Evolutionary conservation across 1,140 invertebrate species (phyloP).

Genomic region (Popillia japonica): DNA sequence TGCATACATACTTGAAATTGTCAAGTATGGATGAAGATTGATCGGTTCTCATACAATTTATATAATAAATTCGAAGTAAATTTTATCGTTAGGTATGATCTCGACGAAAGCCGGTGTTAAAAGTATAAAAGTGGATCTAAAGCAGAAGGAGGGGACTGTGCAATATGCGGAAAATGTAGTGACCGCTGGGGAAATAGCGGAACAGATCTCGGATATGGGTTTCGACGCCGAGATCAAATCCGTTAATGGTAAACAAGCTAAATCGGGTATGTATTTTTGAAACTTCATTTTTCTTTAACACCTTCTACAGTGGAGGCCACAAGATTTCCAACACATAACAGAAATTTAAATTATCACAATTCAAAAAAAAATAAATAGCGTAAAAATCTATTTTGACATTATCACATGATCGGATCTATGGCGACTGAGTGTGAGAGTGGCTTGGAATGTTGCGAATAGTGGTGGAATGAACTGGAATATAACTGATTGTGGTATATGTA

Average conservation of each 20-base stretch:
- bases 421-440: too few relatives aligned
- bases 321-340: not conserved
- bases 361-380: too few relatives aligned
- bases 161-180: constrained; percentile 62
- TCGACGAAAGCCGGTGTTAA: constrained; percentile 68
- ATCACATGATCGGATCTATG: too few relatives aligned
- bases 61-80: too few relatives aligned
- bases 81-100: constrained; percentile 62
- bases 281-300: not conserved
- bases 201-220: constrained; percentile 75
- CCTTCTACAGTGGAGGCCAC: not conserved
- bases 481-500: too few relatives aligned
- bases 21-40: too few relatives aligned
- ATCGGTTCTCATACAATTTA: too few relatives aligned
- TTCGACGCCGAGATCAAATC: constrained; percentile 69
- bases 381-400: too few relatives aligned
- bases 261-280: constrained; percentile 19
- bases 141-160: constrained; percentile 68
- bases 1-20: too few relatives aligned
- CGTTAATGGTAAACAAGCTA: constrained; percentile 54
- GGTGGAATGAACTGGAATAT: too few relatives aligned
- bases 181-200: constrained; percentile 66
- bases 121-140: constrained; percentile 68
- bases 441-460: too few relatives aligned
- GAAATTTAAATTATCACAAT: too few relatives aligned